Conservation (phyloP, 2,888 invertebrate genomes). For the Iselma pallidipennis region DNA sequence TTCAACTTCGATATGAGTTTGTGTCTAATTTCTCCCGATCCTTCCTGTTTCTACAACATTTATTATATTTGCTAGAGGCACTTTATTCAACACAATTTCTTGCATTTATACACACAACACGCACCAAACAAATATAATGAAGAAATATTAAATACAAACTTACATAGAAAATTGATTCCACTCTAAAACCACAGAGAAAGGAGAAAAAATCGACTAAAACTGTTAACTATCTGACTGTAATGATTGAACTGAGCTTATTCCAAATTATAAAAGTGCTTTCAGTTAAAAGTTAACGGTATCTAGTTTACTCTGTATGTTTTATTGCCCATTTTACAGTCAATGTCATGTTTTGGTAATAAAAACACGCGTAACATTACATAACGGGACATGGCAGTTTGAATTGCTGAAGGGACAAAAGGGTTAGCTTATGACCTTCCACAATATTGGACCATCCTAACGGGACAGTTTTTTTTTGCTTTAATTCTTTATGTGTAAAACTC, state of each 20-base stretch:
- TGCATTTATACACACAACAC: too few relatives aligned
- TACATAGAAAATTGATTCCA: too few relatives aligned
- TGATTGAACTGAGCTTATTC: slow-evolving; percentile 27
- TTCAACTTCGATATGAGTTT: too few relatives aligned
- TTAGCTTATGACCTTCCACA: slow-evolving; percentile 42
- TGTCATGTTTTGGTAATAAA: slow-evolving; percentile 53
- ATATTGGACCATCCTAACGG: slow-evolving; percentile 39
- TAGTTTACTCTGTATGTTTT: slow-evolving; percentile 48
- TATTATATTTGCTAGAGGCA: too few relatives aligned
- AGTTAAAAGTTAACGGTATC: slow-evolving; percentile 47
- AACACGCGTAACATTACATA: slow-evolving; percentile 53
- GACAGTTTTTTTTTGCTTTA: slow-evolving; percentile 39
- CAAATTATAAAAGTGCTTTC: slow-evolving; percentile 17
- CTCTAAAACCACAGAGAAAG: not conserved
- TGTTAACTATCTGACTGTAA: slow-evolving; percentile 10
- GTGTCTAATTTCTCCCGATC: too few relatives aligned
- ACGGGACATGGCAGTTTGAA: slow-evolving; percentile 41
- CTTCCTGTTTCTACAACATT: too few relatives aligned
- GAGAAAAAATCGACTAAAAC: not conserved
- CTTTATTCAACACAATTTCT: too few relatives aligned
- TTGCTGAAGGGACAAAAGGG: slow-evolving; percentile 39
- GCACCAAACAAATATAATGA: too few relatives aligned
- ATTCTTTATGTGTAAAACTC: too few relatives aligned
- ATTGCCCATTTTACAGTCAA: slow-evolving; percentile 49
- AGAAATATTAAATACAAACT: too few relatives aligned